Conservation (phyloP, 2,797 vertebrate genomes). For the Cebuella pygmaea region DNA sequence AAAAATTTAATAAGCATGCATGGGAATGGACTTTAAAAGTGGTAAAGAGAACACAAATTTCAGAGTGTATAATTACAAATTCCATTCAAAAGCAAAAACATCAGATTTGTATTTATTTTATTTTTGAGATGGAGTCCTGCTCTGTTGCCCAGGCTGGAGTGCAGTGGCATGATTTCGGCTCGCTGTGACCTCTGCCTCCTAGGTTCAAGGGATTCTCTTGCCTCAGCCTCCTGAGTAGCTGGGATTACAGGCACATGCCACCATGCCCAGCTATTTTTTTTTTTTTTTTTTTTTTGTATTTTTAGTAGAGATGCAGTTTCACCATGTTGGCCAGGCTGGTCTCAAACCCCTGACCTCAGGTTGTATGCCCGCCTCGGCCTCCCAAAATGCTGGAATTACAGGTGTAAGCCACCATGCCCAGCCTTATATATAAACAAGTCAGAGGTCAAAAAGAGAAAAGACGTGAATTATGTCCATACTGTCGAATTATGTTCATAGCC, state of each 20-base stretch:
- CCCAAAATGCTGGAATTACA: not conserved
- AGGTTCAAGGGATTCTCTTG: not conserved
- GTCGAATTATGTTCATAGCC: not conserved
- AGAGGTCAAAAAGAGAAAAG: constrained; percentile 51
- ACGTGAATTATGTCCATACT: not conserved
- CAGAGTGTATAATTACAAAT: not conserved
- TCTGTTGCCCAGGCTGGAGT: too few species aligned
- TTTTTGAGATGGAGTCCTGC: too few species aligned
- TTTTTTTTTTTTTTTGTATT: not conserved
- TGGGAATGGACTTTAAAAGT: not conserved
- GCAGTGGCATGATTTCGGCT: too few species aligned
- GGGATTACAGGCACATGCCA: not conserved
- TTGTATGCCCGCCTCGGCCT: rapidly evolving
- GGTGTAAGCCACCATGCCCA: not conserved
- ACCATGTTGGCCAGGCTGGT: not conserved
- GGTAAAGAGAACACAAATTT: not conserved
- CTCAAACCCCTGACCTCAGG: not conserved
- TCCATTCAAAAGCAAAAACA: constrained; percentile 51
- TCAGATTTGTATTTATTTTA: constrained; percentile 32
- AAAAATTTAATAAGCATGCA: not conserved
- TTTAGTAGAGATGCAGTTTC: not conserved
- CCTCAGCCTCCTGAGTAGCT: not conserved
- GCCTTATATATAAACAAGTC: constrained; percentile 10
- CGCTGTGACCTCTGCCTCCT: not conserved
- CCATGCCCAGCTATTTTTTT: not conserved